Base-by-base conservation (phyloP, 2,113 vertebrate genomes). In the Toxotes chatareus region DNA sequence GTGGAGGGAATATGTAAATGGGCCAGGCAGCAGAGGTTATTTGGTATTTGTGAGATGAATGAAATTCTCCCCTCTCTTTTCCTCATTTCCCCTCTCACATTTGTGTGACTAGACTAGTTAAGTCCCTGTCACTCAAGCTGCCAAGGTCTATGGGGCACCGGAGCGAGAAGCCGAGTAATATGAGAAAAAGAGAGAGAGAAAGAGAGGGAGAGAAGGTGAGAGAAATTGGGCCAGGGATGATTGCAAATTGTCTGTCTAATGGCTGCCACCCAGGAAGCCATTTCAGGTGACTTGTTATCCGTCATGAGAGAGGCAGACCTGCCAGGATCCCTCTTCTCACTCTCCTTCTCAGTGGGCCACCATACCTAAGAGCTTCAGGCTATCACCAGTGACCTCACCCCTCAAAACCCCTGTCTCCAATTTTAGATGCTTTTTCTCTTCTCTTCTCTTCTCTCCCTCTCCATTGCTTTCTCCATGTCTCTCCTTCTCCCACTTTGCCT, bases 361-460 rank as follows among this genome's bases (percentile, higher is more conserved):
- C 94, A 79, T 92, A 88, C 92, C 87, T 42, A 89, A 94, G 92
- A 94, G 92, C 94, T 95, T 44, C 82, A 91, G 94, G 94, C 94
- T 91, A 96, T 91, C 94, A 87, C 90, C 90, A 76, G 85, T 87
- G 93, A 94, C 94, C 94, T 90, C 92, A 81, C 47, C 91, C 90
- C 91, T 91, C 76, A 93, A 93, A 88, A 91, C 92, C 92, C 85
- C 83, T 80, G 86, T 86, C 86, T 90, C 80, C 86, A 80, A 87
- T 93, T 91, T 93, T 77, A 77, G 86, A 86, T 60, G 73, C 65
- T 72, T 81, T 73, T 83, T 76, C 67, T 82, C 51, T 62, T 46
- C 42, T 82, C 51, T 62, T 46, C 42, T 14, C 60, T 46, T 16
- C 19, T 16, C 19, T 83, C 63, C 47, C 42, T 87, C 65, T 85